phyloP scores from a whole-genome alignment of 2,888 invertebrate species.

The Tetragnatha montana region DNA sequence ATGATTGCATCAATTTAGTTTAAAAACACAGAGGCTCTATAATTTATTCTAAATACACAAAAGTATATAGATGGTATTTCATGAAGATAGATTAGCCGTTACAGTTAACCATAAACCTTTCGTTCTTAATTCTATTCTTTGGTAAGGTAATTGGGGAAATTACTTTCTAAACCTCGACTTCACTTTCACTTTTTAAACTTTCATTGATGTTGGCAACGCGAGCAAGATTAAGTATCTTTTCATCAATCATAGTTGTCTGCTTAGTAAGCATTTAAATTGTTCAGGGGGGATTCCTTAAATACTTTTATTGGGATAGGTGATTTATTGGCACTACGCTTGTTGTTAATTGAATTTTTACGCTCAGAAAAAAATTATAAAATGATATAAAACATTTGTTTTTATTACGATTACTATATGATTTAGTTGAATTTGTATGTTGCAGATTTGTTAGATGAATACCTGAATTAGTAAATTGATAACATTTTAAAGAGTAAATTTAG shows the following conservation, averaged over 20 bases:
- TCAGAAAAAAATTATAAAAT: too few relatives aligned
- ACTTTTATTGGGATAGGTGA: neutral
- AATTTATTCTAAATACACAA: too few relatives aligned
- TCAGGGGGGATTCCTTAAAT: neutral
- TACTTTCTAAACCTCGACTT: neutral
- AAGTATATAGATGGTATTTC: neutral
- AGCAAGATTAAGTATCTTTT: neutral
- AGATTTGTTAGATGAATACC: too few relatives aligned
- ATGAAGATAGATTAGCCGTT: neutral
- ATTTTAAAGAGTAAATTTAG: too few relatives aligned
- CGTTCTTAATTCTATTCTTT: neutral
- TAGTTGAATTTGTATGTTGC: too few relatives aligned
- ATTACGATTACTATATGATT: too few relatives aligned
- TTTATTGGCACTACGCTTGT: neutral
- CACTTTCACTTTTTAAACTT: neutral
- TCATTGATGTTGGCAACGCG: neutral
- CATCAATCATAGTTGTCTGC: neutral
- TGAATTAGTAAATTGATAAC: too few relatives aligned
- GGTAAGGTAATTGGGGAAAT: neutral
- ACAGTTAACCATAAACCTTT: neutral
- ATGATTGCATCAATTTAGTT: too few relatives aligned
- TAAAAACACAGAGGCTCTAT: too few relatives aligned
- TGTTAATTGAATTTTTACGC: too few relatives aligned
- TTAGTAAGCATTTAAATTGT: neutral
- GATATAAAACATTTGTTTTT: too few relatives aligned